Conservation (phyloP, 2,888 invertebrate genomes). For the Coleophora deauratella region DNA sequence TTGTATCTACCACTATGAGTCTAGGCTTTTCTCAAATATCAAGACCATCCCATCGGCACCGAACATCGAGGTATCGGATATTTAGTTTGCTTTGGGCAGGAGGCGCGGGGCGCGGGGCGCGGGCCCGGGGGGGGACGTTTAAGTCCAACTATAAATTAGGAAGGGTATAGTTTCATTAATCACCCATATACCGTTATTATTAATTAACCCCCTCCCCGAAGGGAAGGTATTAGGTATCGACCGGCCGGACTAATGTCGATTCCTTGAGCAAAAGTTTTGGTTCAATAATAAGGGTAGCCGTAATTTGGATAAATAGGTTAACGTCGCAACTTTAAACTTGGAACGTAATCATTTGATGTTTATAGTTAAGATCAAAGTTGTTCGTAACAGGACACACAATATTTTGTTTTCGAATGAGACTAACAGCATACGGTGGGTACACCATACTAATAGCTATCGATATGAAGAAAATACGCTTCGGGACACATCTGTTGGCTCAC, state of each 20-base stretch:
- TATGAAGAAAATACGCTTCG: too few relatives aligned
- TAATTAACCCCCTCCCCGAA: conserved; percentile 71
- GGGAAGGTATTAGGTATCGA: conserved; percentile 66
- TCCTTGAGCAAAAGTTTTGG: conserved; percentile 18
- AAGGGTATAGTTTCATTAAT: conserved; percentile 75
- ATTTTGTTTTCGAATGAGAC: too few relatives aligned
- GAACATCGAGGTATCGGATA: conserved; percentile 72
- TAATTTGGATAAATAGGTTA: too few relatives aligned
- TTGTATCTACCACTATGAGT: too few relatives aligned
- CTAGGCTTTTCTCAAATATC: conserved; percentile 26
- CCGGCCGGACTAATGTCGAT: conserved; percentile 51
- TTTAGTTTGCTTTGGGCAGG: conserved; percentile 73
- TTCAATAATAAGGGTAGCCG: too few relatives aligned
- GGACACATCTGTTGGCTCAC: too few relatives aligned
- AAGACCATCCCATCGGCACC: conserved; percentile 30
- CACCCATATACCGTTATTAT: conserved; percentile 75
- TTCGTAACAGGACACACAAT: too few relatives aligned
- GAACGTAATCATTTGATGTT: too few relatives aligned
- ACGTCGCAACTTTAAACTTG: too few relatives aligned
- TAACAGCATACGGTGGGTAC: too few relatives aligned
- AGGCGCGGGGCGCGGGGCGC: conserved; percentile 39
- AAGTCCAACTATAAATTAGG: conserved; percentile 76
- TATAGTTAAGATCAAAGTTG: too few relatives aligned
- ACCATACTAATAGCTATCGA: too few relatives aligned
- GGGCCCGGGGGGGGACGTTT: conserved; percentile 55